phyloP scores from a whole-genome alignment of 2,113 vertebrate species.

The Mobula hypostoma region DNA sequence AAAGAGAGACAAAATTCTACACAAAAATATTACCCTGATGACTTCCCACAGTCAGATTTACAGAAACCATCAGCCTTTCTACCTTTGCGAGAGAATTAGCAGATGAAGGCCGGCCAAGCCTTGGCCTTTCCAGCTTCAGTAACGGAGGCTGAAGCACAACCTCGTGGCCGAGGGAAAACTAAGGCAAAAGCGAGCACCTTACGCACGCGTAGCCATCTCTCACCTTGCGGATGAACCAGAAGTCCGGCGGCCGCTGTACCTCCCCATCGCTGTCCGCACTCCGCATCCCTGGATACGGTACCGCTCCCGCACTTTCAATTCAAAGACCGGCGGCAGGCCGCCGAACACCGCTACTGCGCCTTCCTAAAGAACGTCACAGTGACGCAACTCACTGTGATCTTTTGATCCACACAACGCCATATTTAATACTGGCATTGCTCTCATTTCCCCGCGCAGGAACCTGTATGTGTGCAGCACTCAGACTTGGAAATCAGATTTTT shows the following conservation, averaged over 20 bases:
- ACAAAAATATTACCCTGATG: not conserved
- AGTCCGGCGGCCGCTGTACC: not conserved
- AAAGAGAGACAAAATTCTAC: too few relatives aligned
- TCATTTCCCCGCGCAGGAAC: too few relatives aligned
- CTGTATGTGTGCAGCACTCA: too few relatives aligned
- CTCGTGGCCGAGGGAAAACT: not conserved
- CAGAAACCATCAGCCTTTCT: too few relatives aligned
- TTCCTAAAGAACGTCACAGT: not conserved
- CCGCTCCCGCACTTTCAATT: slow-evolving; percentile 22
- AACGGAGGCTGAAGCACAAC: not conserved
- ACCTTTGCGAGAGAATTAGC: not conserved
- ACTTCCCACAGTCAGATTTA: not conserved
- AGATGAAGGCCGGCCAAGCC: not conserved
- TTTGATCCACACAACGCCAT: not conserved
- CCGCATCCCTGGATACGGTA: not conserved
- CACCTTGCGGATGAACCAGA: slow-evolving; percentile 24
- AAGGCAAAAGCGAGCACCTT: too few relatives aligned
- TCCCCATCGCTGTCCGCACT: not conserved
- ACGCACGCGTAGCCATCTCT: not conserved
- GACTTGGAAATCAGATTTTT: too few relatives aligned
- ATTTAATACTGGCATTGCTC: not conserved
- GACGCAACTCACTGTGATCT: not conserved
- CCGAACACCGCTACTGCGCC: not conserved
- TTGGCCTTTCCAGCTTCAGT: not conserved
- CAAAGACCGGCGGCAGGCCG: not conserved